Evolutionary conservation across 2,113 vertebrate genomes (phyloP), one percentile per base, ranked within the genome.

Genomic region (Helogale parvula): DNA sequence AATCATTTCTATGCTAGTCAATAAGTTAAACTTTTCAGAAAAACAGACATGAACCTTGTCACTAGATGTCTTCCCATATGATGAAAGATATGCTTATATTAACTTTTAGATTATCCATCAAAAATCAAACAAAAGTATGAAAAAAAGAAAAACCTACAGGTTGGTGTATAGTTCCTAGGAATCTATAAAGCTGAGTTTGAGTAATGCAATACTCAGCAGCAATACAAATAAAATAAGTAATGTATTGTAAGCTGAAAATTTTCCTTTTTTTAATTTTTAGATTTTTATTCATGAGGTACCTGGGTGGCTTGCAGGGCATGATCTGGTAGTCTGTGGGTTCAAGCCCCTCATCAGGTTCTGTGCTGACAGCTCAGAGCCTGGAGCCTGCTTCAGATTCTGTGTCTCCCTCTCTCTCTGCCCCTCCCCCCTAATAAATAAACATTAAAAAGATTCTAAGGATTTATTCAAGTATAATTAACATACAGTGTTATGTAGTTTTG

Each of bases 201-300:
- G 27, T 54, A 89, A 79, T 79, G 66, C 13, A 68, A 66, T 68
- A 47, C 38, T 41, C 31, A 88, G 27, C 50, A 38, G 12, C 29
- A 71, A 72, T 80, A 72, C 4, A 80, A 90, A 66, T 66, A 96
- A 85, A 85, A 41, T 79, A 83, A 96, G 11, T 35, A 74, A 82
- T 82, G 65, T 81, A 25, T 54, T 68, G 3, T 76, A 93, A 89
- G 19, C n/a, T 71, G 35, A 21, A 19, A 16, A 3, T 23, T 71
- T 38, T 23, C n/a, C n/a, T 71, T 71, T 65, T 65, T 21, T 71
- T 38, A 71, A 19, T 71, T 71, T 38, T 38, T 23, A 12, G 19
- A 10, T 35, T 69, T 50, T 50, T 50, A 50, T 50, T 50, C 50
- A 50, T 50, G 50, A 13, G 12, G 13, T 8, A 50, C 50, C 50